phyloP scores from a whole-genome alignment of 53 echinoderm and acorn worm genomes.

The Luidia sarsii region DNA sequence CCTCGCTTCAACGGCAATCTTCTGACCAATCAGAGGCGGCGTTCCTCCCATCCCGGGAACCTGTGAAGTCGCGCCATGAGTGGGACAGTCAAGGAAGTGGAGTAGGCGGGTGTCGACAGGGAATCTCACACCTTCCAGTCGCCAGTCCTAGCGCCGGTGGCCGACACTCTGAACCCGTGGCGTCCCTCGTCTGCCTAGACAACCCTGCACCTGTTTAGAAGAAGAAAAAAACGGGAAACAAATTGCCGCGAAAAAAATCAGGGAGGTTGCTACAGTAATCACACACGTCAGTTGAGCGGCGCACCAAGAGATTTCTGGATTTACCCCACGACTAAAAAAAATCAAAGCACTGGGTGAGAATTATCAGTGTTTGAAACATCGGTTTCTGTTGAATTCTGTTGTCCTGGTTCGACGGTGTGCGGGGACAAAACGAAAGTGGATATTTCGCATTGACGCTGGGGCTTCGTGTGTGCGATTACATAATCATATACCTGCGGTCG shows the following conservation, averaged over 20 bases:
- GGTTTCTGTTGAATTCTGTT: no score
- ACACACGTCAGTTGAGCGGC: constrained; percentile 15
- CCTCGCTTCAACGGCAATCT: no score
- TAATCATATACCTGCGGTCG: constrained; percentile 22
- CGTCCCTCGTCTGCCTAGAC: constrained; percentile 7
- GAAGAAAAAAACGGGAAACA: background rate
- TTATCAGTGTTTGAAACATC: background rate
- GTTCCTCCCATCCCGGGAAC: background rate
- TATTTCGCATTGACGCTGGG: background rate
- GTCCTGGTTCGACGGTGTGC: background rate
- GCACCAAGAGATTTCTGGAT: background rate
- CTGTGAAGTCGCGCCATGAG: no score
- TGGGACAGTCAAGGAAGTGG: no score
- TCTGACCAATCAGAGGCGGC: constrained; percentile 7
- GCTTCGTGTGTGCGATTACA: constrained; percentile 14
- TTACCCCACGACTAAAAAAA: no score
- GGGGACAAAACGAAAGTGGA: constrained; percentile 34
- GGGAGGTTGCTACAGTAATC: background rate
- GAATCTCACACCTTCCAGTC: background rate
- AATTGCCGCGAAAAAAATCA: constrained; percentile 19
- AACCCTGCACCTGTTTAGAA: constrained; percentile 34
- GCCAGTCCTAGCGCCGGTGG: background rate
- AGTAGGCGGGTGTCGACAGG: constrained; percentile 34
- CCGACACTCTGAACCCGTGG: constrained; percentile 2
- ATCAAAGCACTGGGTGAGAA: background rate